Percentiles rank a stretch among this genome's conserved stretches.
phyloP scores from a whole-genome alignment of 2,113 vertebrate species.

The Regulus satrapa region DNA sequence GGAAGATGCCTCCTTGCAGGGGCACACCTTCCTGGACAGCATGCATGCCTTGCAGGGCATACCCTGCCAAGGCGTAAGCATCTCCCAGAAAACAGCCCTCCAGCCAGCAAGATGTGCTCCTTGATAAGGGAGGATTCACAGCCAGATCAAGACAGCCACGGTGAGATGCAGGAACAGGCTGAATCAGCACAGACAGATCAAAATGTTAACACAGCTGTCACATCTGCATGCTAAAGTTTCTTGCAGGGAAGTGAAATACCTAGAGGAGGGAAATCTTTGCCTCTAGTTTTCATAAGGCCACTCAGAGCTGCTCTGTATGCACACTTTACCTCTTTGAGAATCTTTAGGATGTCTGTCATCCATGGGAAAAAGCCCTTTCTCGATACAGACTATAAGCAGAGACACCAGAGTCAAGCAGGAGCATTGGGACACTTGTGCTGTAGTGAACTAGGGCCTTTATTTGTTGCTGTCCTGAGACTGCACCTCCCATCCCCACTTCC shows the following conservation, averaged over 20 bases:
- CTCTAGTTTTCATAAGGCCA: not conserved
- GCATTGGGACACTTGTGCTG: not conserved
- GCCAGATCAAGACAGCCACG: not conserved
- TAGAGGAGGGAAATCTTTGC: not conserved
- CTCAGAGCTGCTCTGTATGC: not conserved
- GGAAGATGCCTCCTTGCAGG: not conserved
- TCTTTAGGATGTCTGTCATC: not conserved
- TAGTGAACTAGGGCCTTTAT: not conserved
- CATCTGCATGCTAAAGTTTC: not conserved
- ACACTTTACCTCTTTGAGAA: not conserved
- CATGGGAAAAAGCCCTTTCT: not conserved
- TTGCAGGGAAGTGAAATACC: not conserved
- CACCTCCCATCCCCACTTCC: not conserved
- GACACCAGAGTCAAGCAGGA: not conserved
- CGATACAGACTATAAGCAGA: not conserved
- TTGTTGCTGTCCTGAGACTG: not conserved
- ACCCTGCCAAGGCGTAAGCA: not conserved
- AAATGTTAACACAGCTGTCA: accelerated
- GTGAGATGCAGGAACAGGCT: not conserved
- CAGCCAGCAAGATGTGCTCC: not conserved
- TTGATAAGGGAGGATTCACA: not conserved
- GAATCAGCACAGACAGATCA: not conserved
- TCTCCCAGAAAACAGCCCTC: not conserved
- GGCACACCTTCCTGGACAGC: not conserved
- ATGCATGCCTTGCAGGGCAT: accelerated